phyloP scores from a whole-genome alignment of 2,888 invertebrate genomes.

The Heterodera filipjevi region DNA sequence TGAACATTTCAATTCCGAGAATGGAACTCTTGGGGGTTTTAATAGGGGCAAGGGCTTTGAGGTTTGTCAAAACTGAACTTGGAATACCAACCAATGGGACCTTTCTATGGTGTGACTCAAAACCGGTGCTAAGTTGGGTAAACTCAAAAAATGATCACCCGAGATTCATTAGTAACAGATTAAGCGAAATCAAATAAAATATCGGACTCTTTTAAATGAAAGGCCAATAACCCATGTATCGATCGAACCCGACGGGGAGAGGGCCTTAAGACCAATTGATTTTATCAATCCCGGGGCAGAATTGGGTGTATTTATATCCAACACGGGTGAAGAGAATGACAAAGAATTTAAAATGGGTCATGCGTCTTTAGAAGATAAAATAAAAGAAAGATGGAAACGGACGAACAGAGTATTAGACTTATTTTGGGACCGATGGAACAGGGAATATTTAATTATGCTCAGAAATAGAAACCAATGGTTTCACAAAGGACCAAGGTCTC shows the following conservation, averaged over 20 bases:
- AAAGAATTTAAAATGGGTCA: not conserved
- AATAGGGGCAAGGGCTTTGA: too few relatives aligned
- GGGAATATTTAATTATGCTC: not conserved
- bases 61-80: too few relatives aligned
- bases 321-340: not conserved
- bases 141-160: too few relatives aligned
- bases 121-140: too few relatives aligned
- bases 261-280: not conserved
- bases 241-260: not conserved
- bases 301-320: not conserved
- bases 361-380: not conserved
- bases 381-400: not conserved
- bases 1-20: too few relatives aligned
- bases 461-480: not conserved
- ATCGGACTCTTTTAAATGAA: too few relatives aligned
- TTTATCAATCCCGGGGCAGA: not conserved
- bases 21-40: too few relatives aligned
- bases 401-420: not conserved
- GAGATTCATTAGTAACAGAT: too few relatives aligned
- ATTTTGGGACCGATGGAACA: not conserved
- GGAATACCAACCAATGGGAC: too few relatives aligned
- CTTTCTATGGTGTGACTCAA: too few relatives aligned
- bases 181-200: too few relatives aligned
- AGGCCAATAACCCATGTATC: too few relatives aligned
- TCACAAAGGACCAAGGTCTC: not conserved